These are phyloP conservation scores for Teleogryllus oceanicus DNA, from an alignment of 2,888 invertebrate species.

Conservation along the genomic window DNA sequence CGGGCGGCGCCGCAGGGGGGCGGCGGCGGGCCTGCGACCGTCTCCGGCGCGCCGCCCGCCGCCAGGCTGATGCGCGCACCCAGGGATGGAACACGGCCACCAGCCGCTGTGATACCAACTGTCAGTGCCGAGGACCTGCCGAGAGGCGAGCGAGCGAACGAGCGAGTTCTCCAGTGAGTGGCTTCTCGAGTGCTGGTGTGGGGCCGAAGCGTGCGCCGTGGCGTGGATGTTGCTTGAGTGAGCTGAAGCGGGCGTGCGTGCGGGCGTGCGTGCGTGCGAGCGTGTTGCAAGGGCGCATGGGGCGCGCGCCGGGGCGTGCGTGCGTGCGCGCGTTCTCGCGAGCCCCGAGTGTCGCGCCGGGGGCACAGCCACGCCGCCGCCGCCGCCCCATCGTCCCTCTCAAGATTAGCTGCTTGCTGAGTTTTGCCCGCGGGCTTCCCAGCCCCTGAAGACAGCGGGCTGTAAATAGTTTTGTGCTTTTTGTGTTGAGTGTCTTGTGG, in stretches of 20 bases:
- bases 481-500: not conserved
- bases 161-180: not conserved
- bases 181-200: not conserved
- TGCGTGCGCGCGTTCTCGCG: not conserved
- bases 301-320: not conserved
- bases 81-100: not conserved
- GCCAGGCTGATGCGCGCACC: not conserved
- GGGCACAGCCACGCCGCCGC: not conserved
- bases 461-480: not conserved
- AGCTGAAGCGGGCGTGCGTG: not conserved
- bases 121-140: not conserved
- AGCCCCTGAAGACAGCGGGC: not conserved
- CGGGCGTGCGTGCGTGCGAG: not conserved
- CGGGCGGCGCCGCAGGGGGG: not conserved
- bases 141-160: not conserved
- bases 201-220: not conserved
- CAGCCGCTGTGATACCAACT: slow-evolving; percentile 1
- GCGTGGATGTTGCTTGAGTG: not conserved
- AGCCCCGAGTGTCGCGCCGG: not conserved
- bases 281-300: not conserved
- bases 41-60: not conserved
- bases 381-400: not conserved
- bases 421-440: not conserved
- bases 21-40: not conserved
- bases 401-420: not conserved